Conservation (phyloP, 2,888 invertebrate genomes). For the Tyria jacobaeae region DNA sequence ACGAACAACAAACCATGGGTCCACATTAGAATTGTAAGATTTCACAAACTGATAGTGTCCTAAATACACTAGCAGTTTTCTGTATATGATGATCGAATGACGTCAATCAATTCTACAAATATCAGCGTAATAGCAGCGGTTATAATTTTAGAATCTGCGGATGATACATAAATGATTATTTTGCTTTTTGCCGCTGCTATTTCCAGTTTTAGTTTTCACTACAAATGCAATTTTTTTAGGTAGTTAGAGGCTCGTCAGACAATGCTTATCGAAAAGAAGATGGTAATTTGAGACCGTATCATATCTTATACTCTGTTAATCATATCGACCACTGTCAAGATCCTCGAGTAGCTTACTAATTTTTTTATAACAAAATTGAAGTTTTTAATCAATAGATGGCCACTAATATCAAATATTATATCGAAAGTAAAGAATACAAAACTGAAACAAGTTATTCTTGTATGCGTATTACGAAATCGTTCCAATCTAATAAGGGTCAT, state of each 20-base stretch:
- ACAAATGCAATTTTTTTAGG: no score
- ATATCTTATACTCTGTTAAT: background rate
- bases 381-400: background rate
- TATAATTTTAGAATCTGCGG: background rate
- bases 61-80: background rate
- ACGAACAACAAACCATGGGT: background rate
- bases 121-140: background rate
- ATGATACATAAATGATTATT: no score
- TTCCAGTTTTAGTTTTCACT: no score
- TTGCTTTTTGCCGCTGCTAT: no score
- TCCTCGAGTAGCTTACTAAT: no score
- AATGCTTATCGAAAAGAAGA: no score
- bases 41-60: background rate
- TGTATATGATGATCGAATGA: background rate
- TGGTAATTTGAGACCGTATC: no score
- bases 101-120: background rate
- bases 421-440: conserved; percentile 30
- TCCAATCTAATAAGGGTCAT: background rate
- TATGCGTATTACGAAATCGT: conserved; percentile 21
- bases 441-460: conserved; percentile 15
- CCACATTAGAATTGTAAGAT: background rate
- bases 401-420: conserved; percentile 1
- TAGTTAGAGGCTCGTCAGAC: no score
- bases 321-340: background rate
- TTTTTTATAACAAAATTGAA: background rate